Base-by-base conservation (phyloP, 2,797 vertebrate species). In the Eleutherodactylus coqui region DNA sequence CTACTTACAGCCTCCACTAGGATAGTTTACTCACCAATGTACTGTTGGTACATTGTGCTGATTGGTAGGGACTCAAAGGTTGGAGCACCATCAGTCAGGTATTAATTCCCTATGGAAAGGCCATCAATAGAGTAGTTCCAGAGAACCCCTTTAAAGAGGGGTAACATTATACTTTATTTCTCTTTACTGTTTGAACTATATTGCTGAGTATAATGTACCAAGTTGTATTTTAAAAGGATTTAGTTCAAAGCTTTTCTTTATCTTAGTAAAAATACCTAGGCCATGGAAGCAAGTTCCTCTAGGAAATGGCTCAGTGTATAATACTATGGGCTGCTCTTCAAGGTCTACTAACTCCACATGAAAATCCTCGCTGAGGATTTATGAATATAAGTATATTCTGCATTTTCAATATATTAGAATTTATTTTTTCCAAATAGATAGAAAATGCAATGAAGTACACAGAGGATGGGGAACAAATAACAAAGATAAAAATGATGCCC, bases 351-450 rank as follows among this genome's bases (percentile, higher is more conserved):
- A 53, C 47, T 38, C 38, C 19, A 78, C 32, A 78, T 55, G 75
- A 78, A 78, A 78, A 78, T 58, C 75, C 24, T 53, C 5, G 10
- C 36, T n/a, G 75, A 41, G 34, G 51, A 78, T 78, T 76, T 78
- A 78, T 78, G 49, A 78, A 55, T 55, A 38, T 14, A 34, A 27
- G 51, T 24, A 58, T 19, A 58, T 11, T n/a, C 32, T 36, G 32
- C n/a, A 76, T 17, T 27, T 51, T 32, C 27, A 32, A 75, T 32
- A 27, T 75, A 51, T 29, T 47, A 75, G 16, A 75, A 9, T 75
- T 27, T 75, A 47, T 11, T n/a, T 72, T 53, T 21, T 47, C 2
- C n/a, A n/a, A n/a, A n/a, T n/a, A n/a, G n/a, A n/a, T n/a, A n/a
- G n/a, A n/a, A n/a, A n/a, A n/a, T n/a, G n/a, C n/a, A n/a, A n/a